Percentiles rank a stretch among this genome's conserved stretches.
Evolutionary conservation across 2,888 invertebrate species (phyloP).

Genomic region (Drosophila lacicola): DNA sequence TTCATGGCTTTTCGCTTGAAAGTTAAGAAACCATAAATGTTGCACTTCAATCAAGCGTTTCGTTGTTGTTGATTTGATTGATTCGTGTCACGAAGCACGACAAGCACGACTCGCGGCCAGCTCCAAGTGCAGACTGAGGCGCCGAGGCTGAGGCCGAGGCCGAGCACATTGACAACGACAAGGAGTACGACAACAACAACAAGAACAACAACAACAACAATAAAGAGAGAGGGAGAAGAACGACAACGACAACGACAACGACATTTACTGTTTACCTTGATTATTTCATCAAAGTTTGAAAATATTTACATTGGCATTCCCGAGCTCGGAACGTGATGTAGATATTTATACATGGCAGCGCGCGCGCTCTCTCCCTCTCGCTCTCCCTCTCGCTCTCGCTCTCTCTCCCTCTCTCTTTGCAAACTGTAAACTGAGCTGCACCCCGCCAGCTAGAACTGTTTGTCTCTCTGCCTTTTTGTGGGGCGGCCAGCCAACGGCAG

Average conservation of each 20-base stretch:
- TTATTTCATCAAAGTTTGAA: conserved; percentile 78
- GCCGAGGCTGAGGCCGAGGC: not conserved
- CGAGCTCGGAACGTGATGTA: conserved; percentile 78
- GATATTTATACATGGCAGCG: conserved; percentile 73
- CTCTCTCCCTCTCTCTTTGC: conserved; percentile 10
- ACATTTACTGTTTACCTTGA: conserved; percentile 79
- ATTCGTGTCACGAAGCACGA: conserved; percentile 11
- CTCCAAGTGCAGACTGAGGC: conserved; percentile 6
- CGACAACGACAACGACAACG: conserved; percentile 44
- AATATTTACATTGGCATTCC: conserved; percentile 78
- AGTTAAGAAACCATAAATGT: too few relatives aligned
- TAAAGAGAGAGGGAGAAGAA: conserved; percentile 1
- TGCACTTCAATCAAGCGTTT: not conserved
- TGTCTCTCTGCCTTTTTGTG: conserved; percentile 43
- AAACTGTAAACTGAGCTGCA: conserved; percentile 52
- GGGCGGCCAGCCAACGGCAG: conserved; percentile 31
- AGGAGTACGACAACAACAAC: conserved; percentile 12
- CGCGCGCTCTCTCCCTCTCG: not conserved
- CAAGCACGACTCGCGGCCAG: conserved; percentile 4
- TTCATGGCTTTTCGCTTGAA: too few relatives aligned
- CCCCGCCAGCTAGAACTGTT: conserved; percentile 29
- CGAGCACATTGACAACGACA: conserved; percentile 21
- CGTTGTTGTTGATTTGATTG: not conserved
- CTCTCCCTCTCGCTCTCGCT: not conserved
- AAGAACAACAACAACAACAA: conserved; percentile 4